Evolutionary conservation across 1,140 invertebrate species (phyloP), one percentile per base, ranked within the genome.

Genomic region (Eciton burchellii): DNA sequence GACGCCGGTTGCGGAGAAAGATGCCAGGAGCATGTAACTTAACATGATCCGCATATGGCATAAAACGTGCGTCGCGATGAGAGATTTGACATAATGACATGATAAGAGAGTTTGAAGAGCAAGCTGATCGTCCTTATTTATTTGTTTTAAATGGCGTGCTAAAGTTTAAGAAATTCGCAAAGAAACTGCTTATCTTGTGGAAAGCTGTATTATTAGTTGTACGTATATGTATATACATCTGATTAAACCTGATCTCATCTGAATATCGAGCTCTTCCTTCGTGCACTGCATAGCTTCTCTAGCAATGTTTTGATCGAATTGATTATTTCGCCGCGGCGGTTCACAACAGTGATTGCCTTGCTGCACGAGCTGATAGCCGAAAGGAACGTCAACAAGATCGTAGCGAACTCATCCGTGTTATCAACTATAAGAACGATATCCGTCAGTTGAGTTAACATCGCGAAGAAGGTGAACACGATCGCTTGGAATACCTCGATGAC

Each of bases 161-260:
- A n/a, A n/a, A n/a, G n/a, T 35, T 35, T 35, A 35, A 35, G 35
- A 35, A 35, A 35, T 35, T 35, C 6, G 6, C 6, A n/a, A n/a
- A n/a, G 35, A 35, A 35, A 35, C 6, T 35, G 35, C 35, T 35
- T 35, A 6, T 35, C 35, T 35, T 6, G 6, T 35, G 6, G 8
- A 71, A 16, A 56, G 12, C 9, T 4, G 6, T 5, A 24, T 21
- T n/a, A 24, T 43, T 11, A 29, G n/a, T n/a, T n/a, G n/a, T 1
- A n/a, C 45, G n/a, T n/a, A n/a, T n/a, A n/a, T 43, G 21, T 11
- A 43, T 19, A 45, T 45, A 70, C 74, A 81, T 68, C 79, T 81
- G 56, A 81, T 81, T 14, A 26, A 5, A 24, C 74, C 79, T 8
- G 49, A 81, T 19, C 47, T 71, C 12, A 54, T 63, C 19, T 60